Base-by-base conservation (phyloP, 2,113 vertebrate genomes). In the Varanus komodoensis region DNA sequence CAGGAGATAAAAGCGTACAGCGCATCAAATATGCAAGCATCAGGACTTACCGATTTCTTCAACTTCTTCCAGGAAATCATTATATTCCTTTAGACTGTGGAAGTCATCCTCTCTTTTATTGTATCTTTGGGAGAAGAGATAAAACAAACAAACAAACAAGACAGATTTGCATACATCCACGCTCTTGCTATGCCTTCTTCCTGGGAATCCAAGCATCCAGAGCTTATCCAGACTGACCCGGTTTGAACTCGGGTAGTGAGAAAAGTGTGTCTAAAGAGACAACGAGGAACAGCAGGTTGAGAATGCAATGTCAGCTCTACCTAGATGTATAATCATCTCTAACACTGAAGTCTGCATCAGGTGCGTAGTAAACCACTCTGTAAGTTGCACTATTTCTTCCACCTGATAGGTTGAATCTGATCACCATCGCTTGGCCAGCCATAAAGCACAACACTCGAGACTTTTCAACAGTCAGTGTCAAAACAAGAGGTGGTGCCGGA, bases 91-190 rank as follows among this genome's bases (percentile, higher is more conserved):
- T 87, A 99, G 97, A 95, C 96, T 98, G 92, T 97, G 89, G 95
- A 99, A 99, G 94, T 99, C 99, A 88, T 98, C 97, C 93, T 99
- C 98, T 96, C 99, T 98, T 97, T 99, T 99, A 96, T 99, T 99
- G 95, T 99, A 99, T 97, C 99, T 99, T 97, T 87, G 93, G 94
- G 89, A 93, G 79, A 95, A 96, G 85, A 94, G 50, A 94, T n/a
- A 75, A 89, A 29, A 32, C 9, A 29, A 61, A n/a, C 5, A 82
- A 94, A 15, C 81, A 92, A 8, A 44, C 38, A 44, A 44, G 38
- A 44, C 32, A 78, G 87, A 82, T 84, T 85, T 54, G 87, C 19
- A 93, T 86, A 78, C 67, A n/a, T 90, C 34, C 34, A 15, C 4
- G 90, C 44, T 44, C 38, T 2, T 44, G 38, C 32, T 77, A 78